Evolutionary conservation across 2,888 invertebrate genomes (phyloP), one percentile per base, ranked within the genome.

Genomic region (Mimas tiliae): DNA sequence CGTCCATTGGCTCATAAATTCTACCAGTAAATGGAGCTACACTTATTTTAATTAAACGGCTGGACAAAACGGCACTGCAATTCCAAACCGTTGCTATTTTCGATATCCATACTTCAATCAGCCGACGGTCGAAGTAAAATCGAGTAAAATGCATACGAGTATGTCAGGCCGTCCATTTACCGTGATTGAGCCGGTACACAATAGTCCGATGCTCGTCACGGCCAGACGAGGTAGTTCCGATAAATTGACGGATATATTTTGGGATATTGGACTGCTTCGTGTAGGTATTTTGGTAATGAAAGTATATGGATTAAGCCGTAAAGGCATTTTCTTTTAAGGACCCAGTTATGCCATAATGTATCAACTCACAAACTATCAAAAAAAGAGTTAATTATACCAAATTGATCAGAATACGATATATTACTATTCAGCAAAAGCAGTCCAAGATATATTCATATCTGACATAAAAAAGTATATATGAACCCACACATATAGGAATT

Each of bases 101-200:
- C 81, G 80, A 81, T 79, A 73, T 72, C 74, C 74, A 80, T 79
- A 82, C 83, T 79, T 82, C 81, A 77, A 82, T 83, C 75, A 71
- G 47, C 47, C 50, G 51, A 51, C 45, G 63, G 66, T 71, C 50
- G 70, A 70, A 73, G 85, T 86, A 82, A 88, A 90, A 87, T 85
- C 76, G 82, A 84, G 83, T 85, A 84, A 87, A 87, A 86, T 83
- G 82, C 84, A 84, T 81, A 73, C 80, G 50, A 50, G 50, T 50
- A 50, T 2, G 79, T 76, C 74, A 76, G 76, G 69, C 67, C 73
- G 80, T 83, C 88, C 86, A 89, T 89, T 89, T 86, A 80, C 79
- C 82, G 83, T 87, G 90, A 89, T 89, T 88, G 88, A 86, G 83
- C 80, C 75, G 70, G 74, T 70, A 81, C 78, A 83, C 78, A 83